A percentile compares a stretch with the other conserved stretches of the same genome.
Conservation (phyloP, 2,113 vertebrate species). For the Serinus canaria region DNA sequence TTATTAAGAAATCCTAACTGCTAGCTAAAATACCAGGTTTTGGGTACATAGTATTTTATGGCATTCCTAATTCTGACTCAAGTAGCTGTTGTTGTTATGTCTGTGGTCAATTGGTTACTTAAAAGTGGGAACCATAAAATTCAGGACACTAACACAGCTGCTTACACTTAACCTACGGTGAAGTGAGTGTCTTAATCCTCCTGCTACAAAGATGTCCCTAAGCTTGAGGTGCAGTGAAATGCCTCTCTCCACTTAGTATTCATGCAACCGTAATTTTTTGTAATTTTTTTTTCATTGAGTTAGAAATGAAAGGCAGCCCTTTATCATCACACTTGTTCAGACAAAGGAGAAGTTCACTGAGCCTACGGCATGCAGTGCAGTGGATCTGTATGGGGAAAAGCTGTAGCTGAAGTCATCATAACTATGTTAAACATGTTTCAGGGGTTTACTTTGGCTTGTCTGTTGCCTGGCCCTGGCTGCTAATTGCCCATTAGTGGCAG, state of each 20-base stretch:
- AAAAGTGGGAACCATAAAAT: neutral
- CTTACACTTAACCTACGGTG: accelerated
- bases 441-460: neutral
- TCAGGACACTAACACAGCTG: neutral
- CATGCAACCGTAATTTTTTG: neutral
- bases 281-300: neutral
- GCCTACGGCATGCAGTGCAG: neutral
- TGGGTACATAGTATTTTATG: neutral
- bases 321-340: neutral
- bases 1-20: neutral
- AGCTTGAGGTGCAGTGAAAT: neutral
- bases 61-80: neutral
- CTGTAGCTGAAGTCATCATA: neutral
- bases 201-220: neutral
- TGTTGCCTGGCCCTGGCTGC: neutral
- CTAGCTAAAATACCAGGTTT: neutral
- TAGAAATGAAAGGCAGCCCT: neutral
- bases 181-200: neutral
- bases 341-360: neutral
- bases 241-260: neutral
- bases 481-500: neutral
- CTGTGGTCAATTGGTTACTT: neutral
- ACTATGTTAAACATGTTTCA: neutral
- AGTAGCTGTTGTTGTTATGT: neutral
- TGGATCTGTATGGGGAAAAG: neutral